Evolutionary conservation across 2,797 vertebrate genomes (phyloP).

Genomic region (Sus cebifrons): DNA sequence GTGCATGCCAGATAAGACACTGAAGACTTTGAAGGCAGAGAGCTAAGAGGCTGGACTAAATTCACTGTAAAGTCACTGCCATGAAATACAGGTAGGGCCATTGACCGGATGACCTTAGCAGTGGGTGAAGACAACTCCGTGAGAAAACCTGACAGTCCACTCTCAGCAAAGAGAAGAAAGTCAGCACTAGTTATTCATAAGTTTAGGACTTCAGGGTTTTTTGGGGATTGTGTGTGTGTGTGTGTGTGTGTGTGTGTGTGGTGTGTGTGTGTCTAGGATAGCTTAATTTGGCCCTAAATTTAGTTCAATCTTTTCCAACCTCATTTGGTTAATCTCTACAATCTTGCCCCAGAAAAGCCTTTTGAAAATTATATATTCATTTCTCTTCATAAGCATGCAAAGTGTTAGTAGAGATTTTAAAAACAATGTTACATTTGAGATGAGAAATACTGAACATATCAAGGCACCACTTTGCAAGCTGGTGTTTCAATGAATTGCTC

Average conservation of each 20-base stretch:
- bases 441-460: background rate
- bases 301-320: background rate
- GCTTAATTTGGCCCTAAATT: background rate
- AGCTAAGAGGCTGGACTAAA: background rate
- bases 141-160: background rate
- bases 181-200: background rate
- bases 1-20: background rate
- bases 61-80: background rate
- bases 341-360: background rate
- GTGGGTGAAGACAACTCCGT: background rate
- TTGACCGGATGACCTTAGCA: background rate
- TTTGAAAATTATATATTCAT: background rate
- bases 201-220: background rate
- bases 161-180: background rate
- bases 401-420: slow-evolving; percentile 23
- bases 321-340: slow-evolving; percentile 25
- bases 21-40: background rate
- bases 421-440: slow-evolving; percentile 37
- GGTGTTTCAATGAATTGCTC: slow-evolving; percentile 67
- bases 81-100: background rate
- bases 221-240: no score
- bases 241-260: background rate
- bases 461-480: slow-evolving; percentile 11
- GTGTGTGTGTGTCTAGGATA: background rate
- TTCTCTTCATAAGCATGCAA: background rate